Percentiles rank a stretch among this genome's conserved stretches.
Evolutionary conservation across 2,888 invertebrate species (phyloP).

Genomic region (Sphecodes monilicornis): DNA sequence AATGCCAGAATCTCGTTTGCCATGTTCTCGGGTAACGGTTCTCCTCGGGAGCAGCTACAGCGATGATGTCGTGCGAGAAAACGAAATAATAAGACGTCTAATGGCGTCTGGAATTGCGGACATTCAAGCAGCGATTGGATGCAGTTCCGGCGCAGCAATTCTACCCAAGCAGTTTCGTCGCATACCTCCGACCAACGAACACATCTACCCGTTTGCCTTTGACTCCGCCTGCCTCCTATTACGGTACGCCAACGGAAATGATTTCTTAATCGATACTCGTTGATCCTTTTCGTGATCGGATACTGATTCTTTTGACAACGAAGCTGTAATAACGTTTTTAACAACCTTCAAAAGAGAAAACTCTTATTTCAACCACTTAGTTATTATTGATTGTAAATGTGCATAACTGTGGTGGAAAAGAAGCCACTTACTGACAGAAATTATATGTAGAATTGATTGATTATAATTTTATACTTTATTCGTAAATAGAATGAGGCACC

Average conservation of each 20-base stretch:
- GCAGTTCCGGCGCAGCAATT: conserved; percentile 74
- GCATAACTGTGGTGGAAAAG: no score
- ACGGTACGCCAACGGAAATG: conserved; percentile 67
- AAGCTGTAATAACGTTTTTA: conserved; percentile 45
- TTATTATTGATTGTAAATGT: no score
- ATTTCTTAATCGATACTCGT: conserved; percentile 78
- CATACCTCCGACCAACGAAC: conserved; percentile 33
- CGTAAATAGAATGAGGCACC: no score
- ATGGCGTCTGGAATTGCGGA: conserved; percentile 78
- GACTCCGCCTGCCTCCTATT: conserved; percentile 56
- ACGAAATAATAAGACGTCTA: conserved; percentile 81
- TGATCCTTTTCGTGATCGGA: conserved; percentile 58
- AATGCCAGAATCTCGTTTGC: conserved; percentile 59
- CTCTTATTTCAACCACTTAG: no score
- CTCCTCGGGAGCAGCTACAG: conserved; percentile 65
- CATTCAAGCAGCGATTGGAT: conserved; percentile 80
- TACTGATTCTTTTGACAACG: conserved; percentile 38
- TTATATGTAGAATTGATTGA: no score
- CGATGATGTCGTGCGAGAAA: conserved; percentile 74
- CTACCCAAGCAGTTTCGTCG: conserved; percentile 64
- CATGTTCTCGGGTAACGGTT: conserved; percentile 63
- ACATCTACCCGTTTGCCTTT: conserved; percentile 45
- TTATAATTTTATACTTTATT: no score
- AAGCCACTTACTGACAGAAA: no score
- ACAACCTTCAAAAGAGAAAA: conserved; percentile 6